phyloP scores from a whole-genome alignment of 1,140 invertebrate genomes.

The Brevipalpus yothersi region DNA sequence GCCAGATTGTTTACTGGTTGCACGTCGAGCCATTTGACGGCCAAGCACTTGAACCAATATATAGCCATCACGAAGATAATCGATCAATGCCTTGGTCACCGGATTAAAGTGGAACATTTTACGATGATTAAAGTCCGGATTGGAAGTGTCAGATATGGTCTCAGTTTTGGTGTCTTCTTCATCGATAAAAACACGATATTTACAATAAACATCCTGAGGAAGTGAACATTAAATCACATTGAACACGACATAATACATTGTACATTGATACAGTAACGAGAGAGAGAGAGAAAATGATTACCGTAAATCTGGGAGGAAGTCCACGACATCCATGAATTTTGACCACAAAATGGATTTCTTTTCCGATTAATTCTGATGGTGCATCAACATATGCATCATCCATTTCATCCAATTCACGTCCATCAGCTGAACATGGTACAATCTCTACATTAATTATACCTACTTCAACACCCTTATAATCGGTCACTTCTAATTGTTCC shows the following conservation, averaged over 20 bases:
- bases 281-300: slow-evolving; percentile 15
- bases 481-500: slow-evolving; percentile 28
- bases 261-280: too few relatives aligned
- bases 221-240: background rate
- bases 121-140: slow-evolving; percentile 29
- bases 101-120: slow-evolving; percentile 22
- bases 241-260: background rate
- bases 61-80: slow-evolving; percentile 25
- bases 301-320: slow-evolving; percentile 25
- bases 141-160: slow-evolving; percentile 21
- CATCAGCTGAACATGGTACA: slow-evolving; percentile 11
- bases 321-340: slow-evolving; percentile 24
- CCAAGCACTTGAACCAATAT: slow-evolving; percentile 28
- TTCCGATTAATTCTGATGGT: slow-evolving; percentile 23
- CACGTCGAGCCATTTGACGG: slow-evolving; percentile 20
- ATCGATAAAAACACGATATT: slow-evolving; percentile 27
- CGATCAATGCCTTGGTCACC: slow-evolving; percentile 23
- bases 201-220: slow-evolving; percentile 26
- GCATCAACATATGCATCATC: slow-evolving; percentile 27
- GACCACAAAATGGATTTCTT: slow-evolving; percentile 23
- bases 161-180: slow-evolving; percentile 23
- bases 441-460: slow-evolving; percentile 26
- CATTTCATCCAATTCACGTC: slow-evolving; percentile 23
- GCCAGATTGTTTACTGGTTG: slow-evolving; percentile 1
- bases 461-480: slow-evolving; percentile 27